Conservation (phyloP, 1,140 invertebrate genomes). For the Bombus waltoni region DNA sequence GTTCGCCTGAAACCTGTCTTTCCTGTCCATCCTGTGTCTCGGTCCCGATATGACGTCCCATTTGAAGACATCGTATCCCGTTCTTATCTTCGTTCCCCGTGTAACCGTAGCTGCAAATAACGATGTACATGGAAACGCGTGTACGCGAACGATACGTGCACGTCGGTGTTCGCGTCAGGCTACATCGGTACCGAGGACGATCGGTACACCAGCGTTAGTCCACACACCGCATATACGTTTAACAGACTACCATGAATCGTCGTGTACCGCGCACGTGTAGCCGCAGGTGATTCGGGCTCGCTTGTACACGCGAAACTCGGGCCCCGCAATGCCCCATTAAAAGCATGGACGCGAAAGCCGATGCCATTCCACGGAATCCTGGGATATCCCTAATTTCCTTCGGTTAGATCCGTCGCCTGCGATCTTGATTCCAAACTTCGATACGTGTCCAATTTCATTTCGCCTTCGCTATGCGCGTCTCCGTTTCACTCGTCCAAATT, state of each 20-base stretch:
- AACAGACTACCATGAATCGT: constrained; percentile 33
- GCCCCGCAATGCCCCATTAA: not conserved
- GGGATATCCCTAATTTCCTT: not conserved
- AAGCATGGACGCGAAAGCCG: constrained; percentile 4
- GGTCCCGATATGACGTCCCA: not conserved
- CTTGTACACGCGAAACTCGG: constrained; percentile 25
- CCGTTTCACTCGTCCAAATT: no score
- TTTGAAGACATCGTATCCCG: constrained; percentile 9
- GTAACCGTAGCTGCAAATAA: constrained; percentile 18
- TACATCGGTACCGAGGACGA: constrained; percentile 48
- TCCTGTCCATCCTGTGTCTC: no score
- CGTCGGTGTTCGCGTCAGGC: constrained; percentile 15
- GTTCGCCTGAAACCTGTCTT: not conserved
- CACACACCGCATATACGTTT: constrained; percentile 30
- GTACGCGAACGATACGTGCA: constrained; percentile 5
- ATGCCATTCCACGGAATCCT: not conserved
- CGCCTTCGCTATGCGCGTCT: no score
- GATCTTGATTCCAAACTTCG: not conserved
- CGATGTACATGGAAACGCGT: not conserved
- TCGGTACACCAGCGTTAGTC: constrained; percentile 57
- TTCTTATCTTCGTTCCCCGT: not conserved
- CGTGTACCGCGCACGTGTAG: constrained; percentile 27
- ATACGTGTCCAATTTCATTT: not conserved
- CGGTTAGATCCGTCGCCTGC: not conserved
- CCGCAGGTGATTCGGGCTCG: constrained; percentile 23